phyloP scores from a whole-genome alignment of 2,113 vertebrate genomes.

The Sapayoa aenigma region DNA sequence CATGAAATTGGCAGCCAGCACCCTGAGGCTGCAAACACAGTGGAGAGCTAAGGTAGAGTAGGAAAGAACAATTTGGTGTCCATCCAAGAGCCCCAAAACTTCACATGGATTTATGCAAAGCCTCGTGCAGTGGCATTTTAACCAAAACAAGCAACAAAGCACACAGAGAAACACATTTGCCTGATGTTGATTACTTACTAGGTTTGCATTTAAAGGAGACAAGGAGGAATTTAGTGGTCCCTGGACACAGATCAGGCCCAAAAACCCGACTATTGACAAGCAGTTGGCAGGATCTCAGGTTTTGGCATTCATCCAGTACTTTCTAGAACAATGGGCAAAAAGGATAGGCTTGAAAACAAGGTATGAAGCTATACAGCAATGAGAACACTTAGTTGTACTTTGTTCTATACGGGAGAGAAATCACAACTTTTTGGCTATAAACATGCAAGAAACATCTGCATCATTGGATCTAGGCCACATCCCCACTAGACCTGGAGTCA shows the following conservation, averaged over 20 bases:
- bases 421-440: neutral
- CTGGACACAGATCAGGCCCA: conserved; percentile 92
- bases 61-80: neutral
- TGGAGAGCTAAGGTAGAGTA: neutral
- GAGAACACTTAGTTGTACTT: conserved; percentile 7
- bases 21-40: neutral
- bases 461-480: neutral
- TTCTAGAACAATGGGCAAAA: conserved; percentile 83
- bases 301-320: conserved; percentile 94
- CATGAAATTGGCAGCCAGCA: neutral
- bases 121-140: neutral
- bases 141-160: conserved; percentile 17
- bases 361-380: neutral
- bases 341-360: conserved; percentile 71
- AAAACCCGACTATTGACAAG: conserved; percentile 92
- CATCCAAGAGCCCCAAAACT: neutral
- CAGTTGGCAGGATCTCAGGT: conserved; percentile 88
- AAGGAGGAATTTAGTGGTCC: conserved; percentile 89
- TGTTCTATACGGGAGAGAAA: neutral
- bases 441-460: neutral
- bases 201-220: conserved; percentile 97
- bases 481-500: neutral
- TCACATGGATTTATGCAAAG: neutral
- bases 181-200: conserved; percentile 81
- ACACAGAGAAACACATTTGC: neutral